phyloP scores from a whole-genome alignment of 2,888 invertebrate species.

The Pyrrhosoma nymphula region DNA sequence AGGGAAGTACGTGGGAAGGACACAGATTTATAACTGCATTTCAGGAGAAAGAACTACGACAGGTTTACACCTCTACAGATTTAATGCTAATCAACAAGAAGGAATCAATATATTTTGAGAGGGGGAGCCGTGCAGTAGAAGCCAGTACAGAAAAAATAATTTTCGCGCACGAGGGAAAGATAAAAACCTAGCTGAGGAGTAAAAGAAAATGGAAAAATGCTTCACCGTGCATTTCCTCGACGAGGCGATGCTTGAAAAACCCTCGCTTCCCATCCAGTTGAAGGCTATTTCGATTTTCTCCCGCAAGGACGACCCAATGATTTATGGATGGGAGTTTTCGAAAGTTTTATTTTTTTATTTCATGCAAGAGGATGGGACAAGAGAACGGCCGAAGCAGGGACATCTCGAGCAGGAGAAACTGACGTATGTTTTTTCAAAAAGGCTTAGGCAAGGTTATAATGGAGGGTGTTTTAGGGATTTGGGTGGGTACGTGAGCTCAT shows the following conservation, averaged over 20 bases:
- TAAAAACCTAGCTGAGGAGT: background rate
- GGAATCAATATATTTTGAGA: background rate
- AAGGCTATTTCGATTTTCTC: constrained; percentile 7
- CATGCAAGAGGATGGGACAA: background rate
- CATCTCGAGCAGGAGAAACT: background rate
- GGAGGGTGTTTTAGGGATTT: constrained; percentile 13
- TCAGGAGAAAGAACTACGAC: background rate
- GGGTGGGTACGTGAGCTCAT: background rate
- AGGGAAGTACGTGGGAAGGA: background rate
- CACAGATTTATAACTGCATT: background rate
- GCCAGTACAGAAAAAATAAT: background rate
- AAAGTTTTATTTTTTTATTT: background rate
- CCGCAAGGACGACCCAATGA: constrained; percentile 17
- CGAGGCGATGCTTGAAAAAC: constrained; percentile 15
- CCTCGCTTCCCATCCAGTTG: background rate
- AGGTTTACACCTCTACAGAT: background rate
- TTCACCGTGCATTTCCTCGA: background rate
- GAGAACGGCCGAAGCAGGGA: background rate
- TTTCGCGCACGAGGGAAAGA: background rate
- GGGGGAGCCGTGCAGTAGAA: background rate
- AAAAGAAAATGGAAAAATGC: background rate
- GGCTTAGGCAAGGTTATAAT: background rate
- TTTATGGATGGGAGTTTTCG: constrained; percentile 6
- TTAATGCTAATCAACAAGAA: background rate
- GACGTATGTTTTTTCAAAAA: constrained; percentile 1